phyloP scores from a whole-genome alignment of 2,113 vertebrate genomes.

The Sebastes schlegelii region DNA sequence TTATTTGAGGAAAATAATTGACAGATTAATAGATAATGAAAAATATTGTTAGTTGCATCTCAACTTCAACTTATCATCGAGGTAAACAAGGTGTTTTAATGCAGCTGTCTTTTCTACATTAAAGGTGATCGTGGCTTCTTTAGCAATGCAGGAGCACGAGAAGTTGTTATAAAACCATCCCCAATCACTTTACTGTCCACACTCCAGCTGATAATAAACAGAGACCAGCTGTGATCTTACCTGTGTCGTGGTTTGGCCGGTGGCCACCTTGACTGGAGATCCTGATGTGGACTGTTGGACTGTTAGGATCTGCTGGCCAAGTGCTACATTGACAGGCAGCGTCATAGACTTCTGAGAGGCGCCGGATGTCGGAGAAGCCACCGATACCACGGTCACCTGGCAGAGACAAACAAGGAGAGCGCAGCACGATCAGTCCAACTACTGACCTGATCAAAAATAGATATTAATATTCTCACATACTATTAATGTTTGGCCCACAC shows the following conservation, averaged over 20 bases:
- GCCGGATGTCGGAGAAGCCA: constrained; percentile 88
- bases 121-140: not conserved
- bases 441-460: not conserved
- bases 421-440: not conserved
- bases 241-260: constrained; percentile 85
- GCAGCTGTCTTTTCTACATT: not conserved
- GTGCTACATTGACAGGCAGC: constrained; percentile 89
- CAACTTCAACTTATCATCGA: not conserved
- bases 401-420: not conserved
- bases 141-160: not conserved
- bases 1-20: not conserved
- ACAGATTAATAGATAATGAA: not conserved
- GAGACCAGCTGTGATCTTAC: constrained; percentile 61
- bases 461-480: not conserved
- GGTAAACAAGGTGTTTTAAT: not conserved
- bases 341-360: constrained; percentile 90
- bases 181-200: not conserved
- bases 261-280: constrained; percentile 88
- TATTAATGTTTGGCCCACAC: not conserved
- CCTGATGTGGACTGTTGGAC: constrained; percentile 88
- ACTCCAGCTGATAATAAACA: not conserved
- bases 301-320: constrained; percentile 92
- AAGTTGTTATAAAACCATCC: not conserved
- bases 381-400: constrained; percentile 91
- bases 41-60: not conserved